Conservation (phyloP, 2,888 invertebrate species). For the Tetranychus truncatus region DNA sequence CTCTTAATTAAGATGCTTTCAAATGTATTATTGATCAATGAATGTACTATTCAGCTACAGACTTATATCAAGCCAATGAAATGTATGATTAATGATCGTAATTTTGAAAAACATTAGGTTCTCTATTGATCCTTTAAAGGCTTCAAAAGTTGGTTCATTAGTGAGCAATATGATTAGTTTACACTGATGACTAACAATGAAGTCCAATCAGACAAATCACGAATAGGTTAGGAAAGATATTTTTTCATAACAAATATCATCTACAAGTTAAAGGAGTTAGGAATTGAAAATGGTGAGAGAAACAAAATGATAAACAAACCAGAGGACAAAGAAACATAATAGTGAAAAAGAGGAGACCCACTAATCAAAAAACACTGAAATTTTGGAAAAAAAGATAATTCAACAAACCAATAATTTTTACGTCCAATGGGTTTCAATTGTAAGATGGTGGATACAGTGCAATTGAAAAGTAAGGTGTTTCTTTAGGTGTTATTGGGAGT, state of each 20-base stretch:
- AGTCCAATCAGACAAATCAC: no score
- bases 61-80: no score
- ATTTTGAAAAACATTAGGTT: no score
- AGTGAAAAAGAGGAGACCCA: neutral
- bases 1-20: no score
- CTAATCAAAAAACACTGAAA: neutral
- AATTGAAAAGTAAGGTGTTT: neutral
- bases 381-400: neutral
- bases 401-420: neutral
- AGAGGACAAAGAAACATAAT: neutral
- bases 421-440: neutral
- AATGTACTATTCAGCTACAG: no score
- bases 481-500: neutral
- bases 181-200: no score
- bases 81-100: no score
- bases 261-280: neutral
- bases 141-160: no score
- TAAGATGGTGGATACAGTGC: neutral
- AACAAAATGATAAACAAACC: neutral
- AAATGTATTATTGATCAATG: no score
- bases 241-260: neutral
- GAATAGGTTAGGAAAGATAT: neutral
- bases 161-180: no score
- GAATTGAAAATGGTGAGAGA: neutral
- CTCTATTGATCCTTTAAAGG: no score